These are phyloP conservation scores for Schizotus pectinicornis DNA, from an alignment of 2,888 invertebrate genomes.

Conservation along the genomic window DNA sequence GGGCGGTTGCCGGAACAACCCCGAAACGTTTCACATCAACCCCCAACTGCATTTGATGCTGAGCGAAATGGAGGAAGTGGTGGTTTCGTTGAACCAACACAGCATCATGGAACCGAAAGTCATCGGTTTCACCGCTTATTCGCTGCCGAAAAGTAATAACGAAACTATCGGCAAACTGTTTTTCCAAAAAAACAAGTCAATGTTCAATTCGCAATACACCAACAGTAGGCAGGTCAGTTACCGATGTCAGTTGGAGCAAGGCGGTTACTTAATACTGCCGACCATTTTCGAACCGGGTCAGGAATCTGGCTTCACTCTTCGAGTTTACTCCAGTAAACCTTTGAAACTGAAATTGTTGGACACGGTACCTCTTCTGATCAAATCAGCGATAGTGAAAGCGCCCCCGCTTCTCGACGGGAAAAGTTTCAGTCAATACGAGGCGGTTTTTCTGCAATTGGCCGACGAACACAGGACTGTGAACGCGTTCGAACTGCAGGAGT, in stretches of 20 bases:
- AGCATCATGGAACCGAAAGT: constrained; percentile 92
- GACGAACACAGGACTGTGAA: constrained; percentile 91
- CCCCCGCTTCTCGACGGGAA: constrained; percentile 72
- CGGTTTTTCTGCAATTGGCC: constrained; percentile 86
- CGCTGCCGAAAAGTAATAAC: constrained; percentile 70
- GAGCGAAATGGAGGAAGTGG: constrained; percentile 80
- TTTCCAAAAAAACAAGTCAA: constrained; percentile 84
- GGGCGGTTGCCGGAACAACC: constrained; percentile 88
- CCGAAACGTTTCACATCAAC: constrained; percentile 92
- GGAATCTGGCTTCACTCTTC: constrained; percentile 85
- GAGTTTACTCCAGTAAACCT: constrained; percentile 80
- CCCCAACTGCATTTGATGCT: constrained; percentile 84
- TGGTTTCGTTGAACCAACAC: constrained; percentile 87
- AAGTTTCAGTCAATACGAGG: constrained; percentile 85
- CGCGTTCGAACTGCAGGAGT: constrained; percentile 88
- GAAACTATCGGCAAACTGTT: constrained; percentile 81
- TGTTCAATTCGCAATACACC: constrained; percentile 89
- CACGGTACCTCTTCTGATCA: constrained; percentile 70
- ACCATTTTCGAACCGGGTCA: constrained; percentile 91
- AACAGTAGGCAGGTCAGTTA: constrained; percentile 83
- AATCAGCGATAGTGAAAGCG: constrained; percentile 78
- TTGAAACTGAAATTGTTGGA: constrained; percentile 77
- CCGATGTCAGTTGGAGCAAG: constrained; percentile 70
- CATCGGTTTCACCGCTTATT: constrained; percentile 88
- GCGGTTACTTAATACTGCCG: constrained; percentile 84